A percentile compares a stretch with the other conserved stretches of the same genome.
Conservation (phyloP, 2,888 invertebrate genomes). For the Uloborus plumipes region DNA sequence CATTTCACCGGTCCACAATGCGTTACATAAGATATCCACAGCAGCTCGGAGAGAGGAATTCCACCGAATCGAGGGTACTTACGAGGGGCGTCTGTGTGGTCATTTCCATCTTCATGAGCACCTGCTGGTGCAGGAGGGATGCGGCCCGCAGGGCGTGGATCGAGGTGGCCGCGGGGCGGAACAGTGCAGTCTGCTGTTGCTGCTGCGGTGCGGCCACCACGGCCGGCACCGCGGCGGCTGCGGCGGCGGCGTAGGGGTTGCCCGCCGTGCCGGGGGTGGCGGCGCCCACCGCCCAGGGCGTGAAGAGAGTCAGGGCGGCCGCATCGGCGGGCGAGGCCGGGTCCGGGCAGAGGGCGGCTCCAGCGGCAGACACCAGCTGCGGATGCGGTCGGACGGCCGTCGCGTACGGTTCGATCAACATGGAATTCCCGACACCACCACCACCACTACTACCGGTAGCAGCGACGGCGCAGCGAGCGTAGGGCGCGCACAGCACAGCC, state of each 20-base stretch:
- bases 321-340: conserved; percentile 27
- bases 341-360: conserved; percentile 45
- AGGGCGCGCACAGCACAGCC: conserved; percentile 58
- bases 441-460: not conserved
- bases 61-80: conserved; percentile 18
- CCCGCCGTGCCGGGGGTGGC: conserved; percentile 29
- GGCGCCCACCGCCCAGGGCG: conserved; percentile 36
- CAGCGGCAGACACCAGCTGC: conserved; percentile 44
- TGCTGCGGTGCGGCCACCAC: conserved; percentile 20
- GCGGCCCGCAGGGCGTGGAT: conserved; percentile 44
- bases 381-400: conserved; percentile 60
- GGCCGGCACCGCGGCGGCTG: conserved; percentile 37
- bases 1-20: no score
- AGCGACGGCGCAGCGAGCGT: conserved; percentile 39
- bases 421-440: conserved; percentile 45
- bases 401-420: conserved; percentile 62
- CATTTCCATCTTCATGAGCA: conserved; percentile 63
- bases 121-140: conserved; percentile 53
- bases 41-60: not conserved
- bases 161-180: conserved; percentile 43
- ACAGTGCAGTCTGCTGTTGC: conserved; percentile 42
- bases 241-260: conserved; percentile 39
- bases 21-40: no score
- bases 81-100: conserved; percentile 51
- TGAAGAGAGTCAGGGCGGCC: conserved; percentile 43